Evolutionary conservation across 2,797 vertebrate species (phyloP).

Genomic region (Paratrypauchen microcephalus): DNA sequence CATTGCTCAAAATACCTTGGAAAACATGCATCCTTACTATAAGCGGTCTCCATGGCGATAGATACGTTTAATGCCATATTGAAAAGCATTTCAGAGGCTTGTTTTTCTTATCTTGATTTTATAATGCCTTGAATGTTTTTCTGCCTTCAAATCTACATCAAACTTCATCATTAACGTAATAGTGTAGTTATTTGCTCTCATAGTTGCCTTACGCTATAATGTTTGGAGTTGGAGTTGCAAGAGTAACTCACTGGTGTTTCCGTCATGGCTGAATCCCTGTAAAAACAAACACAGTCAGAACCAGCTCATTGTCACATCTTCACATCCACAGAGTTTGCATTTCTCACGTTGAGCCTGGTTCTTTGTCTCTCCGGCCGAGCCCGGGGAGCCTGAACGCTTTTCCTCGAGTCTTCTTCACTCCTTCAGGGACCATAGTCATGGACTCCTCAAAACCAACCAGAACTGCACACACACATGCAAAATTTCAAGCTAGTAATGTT

Average conservation of each 20-base stretch:
- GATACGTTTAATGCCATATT: too few relatives aligned
- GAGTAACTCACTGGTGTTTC: constrained; percentile 72
- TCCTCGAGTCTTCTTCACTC: constrained; percentile 83
- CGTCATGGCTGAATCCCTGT: constrained; percentile 72
- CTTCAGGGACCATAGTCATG: constrained; percentile 81
- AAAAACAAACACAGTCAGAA: constrained; percentile 24
- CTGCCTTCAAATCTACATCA: neutral
- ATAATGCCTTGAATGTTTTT: neutral
- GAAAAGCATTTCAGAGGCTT: too few relatives aligned
- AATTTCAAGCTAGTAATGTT: too few relatives aligned
- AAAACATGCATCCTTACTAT: too few relatives aligned
- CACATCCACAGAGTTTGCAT: neutral
- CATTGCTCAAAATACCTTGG: too few relatives aligned
- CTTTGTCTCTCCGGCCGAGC: constrained; percentile 86
- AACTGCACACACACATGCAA: constrained; percentile 64
- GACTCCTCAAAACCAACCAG: constrained; percentile 85
- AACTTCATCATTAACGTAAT: too few relatives aligned
- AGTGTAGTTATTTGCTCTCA: too few relatives aligned
- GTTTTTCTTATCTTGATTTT: too few relatives aligned
- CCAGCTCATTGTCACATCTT: neutral
- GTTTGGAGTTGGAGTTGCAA: constrained; percentile 2
- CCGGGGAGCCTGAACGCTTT: constrained; percentile 93
- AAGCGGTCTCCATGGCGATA: too few relatives aligned
- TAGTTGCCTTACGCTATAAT: constrained; percentile 15
- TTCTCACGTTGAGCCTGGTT: constrained; percentile 83